Evolutionary conservation across 2,113 vertebrate genomes (phyloP).

Genomic region (Colius striatus): DNA sequence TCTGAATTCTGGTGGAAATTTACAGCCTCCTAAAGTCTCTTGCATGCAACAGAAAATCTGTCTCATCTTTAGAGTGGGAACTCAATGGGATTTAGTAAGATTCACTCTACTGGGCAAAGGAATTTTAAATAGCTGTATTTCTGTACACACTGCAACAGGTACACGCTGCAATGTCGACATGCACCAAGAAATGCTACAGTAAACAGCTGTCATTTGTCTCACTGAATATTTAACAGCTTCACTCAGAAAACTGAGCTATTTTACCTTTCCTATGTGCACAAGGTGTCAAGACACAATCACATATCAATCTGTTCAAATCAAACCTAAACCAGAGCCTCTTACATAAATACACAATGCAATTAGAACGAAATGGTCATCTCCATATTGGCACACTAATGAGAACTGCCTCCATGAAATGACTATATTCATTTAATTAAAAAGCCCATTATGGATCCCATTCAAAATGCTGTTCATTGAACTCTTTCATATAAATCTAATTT

Average conservation of each 20-base stretch:
- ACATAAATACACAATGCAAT: conserved; percentile 64
- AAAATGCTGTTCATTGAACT: conserved; percentile 71
- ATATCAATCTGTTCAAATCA: conserved; percentile 73
- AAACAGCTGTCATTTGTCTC: background rate
- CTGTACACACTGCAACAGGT: background rate
- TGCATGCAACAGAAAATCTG: accelerated
- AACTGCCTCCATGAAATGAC: conserved; percentile 75
- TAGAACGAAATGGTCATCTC: conserved; percentile 76
- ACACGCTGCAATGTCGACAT: background rate
- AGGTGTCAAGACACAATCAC: conserved; percentile 43
- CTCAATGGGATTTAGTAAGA: background rate
- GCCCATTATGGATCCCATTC: conserved; percentile 72
- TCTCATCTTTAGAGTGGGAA: background rate
- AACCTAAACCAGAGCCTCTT: conserved; percentile 54
- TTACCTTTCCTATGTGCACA: background rate
- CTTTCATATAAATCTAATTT: conserved; percentile 74
- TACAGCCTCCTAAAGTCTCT: background rate
- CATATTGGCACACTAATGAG: conserved; percentile 71
- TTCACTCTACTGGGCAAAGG: background rate
- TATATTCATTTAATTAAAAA: conserved; percentile 83
- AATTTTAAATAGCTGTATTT: background rate
- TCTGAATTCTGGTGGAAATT: background rate
- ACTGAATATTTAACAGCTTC: conserved; percentile 15
- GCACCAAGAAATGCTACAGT: background rate
- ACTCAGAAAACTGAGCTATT: conserved; percentile 1